These are phyloP conservation scores for Lepidotrigona ventralis DNA, from an alignment of 1,140 invertebrate genomes.

Conservation along the genomic window DNA sequence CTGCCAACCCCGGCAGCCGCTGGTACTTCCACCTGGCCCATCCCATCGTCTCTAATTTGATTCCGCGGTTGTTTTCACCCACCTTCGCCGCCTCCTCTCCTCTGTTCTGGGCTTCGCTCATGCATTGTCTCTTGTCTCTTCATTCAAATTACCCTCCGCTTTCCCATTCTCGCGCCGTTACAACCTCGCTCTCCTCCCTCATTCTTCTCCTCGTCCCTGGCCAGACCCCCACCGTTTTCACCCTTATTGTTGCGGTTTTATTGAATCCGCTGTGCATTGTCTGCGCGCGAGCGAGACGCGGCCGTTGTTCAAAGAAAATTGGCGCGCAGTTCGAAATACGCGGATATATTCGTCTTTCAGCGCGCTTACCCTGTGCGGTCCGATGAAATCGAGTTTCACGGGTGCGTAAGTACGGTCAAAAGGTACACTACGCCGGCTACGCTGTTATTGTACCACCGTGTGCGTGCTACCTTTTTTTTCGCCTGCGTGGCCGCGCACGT, in stretches of 20 bases:
- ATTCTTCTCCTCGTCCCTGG: conserved; percentile 19
- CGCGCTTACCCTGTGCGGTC: conserved; percentile 30
- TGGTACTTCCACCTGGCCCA: conserved; percentile 35
- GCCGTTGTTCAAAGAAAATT: conserved; percentile 76
- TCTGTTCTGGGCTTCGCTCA: conserved; percentile 67
- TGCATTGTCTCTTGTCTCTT: conserved; percentile 80
- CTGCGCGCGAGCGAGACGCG: conserved; percentile 70
- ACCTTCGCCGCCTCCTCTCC: conserved; percentile 44
- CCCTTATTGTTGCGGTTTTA: conserved; percentile 80
- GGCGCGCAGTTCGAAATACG: conserved; percentile 66
- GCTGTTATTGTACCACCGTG: background rate
- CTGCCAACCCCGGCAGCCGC: background rate
- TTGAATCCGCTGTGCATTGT: conserved; percentile 78
- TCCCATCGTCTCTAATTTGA: conserved; percentile 75
- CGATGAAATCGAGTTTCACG: conserved; percentile 60
- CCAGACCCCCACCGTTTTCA: conserved; percentile 63
- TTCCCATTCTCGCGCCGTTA: conserved; percentile 70
- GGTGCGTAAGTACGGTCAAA: conserved; percentile 56
- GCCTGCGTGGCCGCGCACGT: background rate
- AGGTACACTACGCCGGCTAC: conserved; percentile 24
- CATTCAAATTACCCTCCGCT: conserved; percentile 79
- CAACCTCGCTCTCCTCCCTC: conserved; percentile 45
- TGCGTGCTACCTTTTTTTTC: background rate
- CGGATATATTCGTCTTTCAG: conserved; percentile 57
- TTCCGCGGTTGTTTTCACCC: conserved; percentile 79